Percentiles rank a stretch among this genome's conserved stretches.
Conservation (phyloP, 2,113 vertebrate species). For the Sander vitreus region DNA sequence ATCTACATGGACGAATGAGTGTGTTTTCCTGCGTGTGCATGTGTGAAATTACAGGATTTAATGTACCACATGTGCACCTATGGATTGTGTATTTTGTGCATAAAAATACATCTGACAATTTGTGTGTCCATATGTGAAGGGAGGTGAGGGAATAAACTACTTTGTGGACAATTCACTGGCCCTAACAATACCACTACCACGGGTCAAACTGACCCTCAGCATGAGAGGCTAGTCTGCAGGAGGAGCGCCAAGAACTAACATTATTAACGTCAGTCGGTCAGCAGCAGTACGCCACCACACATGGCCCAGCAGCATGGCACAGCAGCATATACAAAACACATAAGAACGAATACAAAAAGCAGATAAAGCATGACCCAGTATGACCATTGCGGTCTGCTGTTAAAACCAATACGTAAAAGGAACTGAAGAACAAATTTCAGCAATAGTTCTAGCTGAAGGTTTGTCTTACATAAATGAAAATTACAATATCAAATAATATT, state of each 20-base stretch:
- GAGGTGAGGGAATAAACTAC: conserved; percentile 5
- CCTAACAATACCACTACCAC: conserved; percentile 8
- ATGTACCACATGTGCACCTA: conserved; percentile 29
- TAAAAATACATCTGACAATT: conserved; percentile 1
- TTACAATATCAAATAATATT: not conserved
- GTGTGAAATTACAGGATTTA: conserved; percentile 42
- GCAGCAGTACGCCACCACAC: conserved; percentile 45
- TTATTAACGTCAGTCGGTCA: conserved; percentile 60
- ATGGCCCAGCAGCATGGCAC: conserved; percentile 41
- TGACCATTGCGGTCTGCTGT: conserved; percentile 6
- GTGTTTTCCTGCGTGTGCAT: conserved; percentile 11
- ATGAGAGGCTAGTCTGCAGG: conserved; percentile 41
- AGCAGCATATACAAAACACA: conserved; percentile 27
- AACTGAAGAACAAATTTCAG: conserved; percentile 2
- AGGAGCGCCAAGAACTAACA: conserved; percentile 56
- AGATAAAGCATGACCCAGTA: conserved; percentile 20
- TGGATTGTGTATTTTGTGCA: conserved; percentile 34
- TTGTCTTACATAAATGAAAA: not conserved
- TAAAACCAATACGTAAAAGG: not conserved
- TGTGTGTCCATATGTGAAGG: conserved; percentile 15
- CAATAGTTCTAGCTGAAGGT: not conserved
- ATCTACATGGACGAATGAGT: conserved; percentile 36
- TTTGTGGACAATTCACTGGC: conserved; percentile 14
- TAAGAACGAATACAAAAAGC: conserved; percentile 1
- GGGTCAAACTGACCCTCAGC: conserved; percentile 73